phyloP scores from a whole-genome alignment of 2,888 invertebrate genomes.

The Eudemis profundana region DNA sequence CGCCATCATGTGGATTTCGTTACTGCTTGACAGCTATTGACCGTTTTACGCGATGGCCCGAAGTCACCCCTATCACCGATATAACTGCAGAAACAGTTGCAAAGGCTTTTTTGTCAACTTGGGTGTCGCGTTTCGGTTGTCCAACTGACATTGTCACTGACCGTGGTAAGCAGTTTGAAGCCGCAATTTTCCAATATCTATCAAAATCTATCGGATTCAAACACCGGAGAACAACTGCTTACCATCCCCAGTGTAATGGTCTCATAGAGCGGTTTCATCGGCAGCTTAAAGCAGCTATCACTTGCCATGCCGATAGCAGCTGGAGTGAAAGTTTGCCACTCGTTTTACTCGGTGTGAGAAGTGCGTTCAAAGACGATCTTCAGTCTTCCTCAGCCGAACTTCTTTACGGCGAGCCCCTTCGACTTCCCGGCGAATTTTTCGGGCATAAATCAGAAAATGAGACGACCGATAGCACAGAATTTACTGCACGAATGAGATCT shows the following conservation, averaged over 20 bases:
- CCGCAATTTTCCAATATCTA: neutral
- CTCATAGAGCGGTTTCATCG: no score
- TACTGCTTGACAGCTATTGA: constrained; percentile 4
- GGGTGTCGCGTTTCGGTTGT: neutral
- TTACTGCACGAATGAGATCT: constrained; percentile 33
- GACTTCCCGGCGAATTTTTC: constrained; percentile 44
- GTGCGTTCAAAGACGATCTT: no score
- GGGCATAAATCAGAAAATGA: neutral
- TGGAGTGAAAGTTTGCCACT: no score
- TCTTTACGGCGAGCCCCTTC: no score
- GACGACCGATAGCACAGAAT: constrained; percentile 40
- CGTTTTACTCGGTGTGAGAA: no score
- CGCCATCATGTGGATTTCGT: neutral
- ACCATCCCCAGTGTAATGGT: no score
- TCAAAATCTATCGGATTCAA: neutral
- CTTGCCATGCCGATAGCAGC: no score
- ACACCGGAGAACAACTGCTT: no score
- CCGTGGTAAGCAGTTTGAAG: neutral
- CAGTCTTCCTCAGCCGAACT: no score
- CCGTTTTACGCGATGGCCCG: neutral
- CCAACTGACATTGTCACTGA: neutral
- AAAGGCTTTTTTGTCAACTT: neutral
- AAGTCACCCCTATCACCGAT: neutral
- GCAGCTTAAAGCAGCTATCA: no score
- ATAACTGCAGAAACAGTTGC: constrained; percentile 4